Evolutionary conservation across 2,797 vertebrate species (phyloP).

Genomic region (Cryptoprocta ferox): DNA sequence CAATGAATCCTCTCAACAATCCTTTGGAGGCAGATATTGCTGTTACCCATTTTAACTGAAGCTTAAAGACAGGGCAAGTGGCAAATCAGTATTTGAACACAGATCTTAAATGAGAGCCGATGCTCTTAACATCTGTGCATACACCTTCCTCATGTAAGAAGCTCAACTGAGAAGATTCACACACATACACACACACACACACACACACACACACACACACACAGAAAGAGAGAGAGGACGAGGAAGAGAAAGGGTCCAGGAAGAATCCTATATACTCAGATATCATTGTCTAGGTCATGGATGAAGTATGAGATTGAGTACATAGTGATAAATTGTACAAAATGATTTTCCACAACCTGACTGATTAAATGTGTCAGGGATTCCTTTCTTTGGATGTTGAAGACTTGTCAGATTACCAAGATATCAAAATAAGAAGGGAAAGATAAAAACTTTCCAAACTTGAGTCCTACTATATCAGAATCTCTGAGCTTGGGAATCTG

Average conservation of each 20-base stretch:
- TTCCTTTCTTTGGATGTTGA: conserved; percentile 20
- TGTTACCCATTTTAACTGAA: neutral
- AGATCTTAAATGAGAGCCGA: neutral
- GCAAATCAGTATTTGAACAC: conserved; percentile 3
- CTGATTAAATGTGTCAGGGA: neutral
- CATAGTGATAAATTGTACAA: neutral
- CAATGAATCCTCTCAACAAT: neutral
- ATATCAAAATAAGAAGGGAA: neutral
- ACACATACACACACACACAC: neutral
- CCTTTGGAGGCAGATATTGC: neutral
- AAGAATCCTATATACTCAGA: neutral
- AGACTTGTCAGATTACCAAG: neutral
- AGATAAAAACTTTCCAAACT: neutral
- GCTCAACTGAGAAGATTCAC: neutral
- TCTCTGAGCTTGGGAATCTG: neutral
- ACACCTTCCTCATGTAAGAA: neutral
- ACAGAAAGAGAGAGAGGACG: neutral
- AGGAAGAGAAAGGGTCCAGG: neutral
- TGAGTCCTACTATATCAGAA: neutral
- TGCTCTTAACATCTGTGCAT: neutral
- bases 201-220: neutral
- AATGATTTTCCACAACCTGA: neutral
- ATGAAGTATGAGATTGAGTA: neutral
- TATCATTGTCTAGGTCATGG: neutral
- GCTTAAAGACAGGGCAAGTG: neutral